These are phyloP conservation scores for Diaphora mendica DNA, from an alignment of 2,888 invertebrate species.

Conservation along the genomic window DNA sequence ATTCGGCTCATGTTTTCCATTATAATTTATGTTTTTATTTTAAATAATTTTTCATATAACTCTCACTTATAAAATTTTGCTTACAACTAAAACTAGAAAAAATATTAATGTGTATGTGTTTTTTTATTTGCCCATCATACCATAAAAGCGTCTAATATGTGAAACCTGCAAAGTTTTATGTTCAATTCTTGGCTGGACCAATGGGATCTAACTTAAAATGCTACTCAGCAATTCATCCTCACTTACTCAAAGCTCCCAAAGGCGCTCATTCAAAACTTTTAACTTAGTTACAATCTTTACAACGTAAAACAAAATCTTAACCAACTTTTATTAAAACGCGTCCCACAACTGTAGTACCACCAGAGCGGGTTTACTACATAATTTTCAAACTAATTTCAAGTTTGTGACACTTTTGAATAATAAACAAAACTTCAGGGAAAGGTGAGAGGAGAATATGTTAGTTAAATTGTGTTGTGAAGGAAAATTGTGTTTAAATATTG, in stretches of 20 bases:
- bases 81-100: too few species aligned
- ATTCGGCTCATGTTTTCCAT: too few species aligned
- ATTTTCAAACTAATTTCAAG: constrained; percentile 51
- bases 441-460: constrained; percentile 23
- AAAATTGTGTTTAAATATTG: not conserved
- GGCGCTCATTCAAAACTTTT: not conserved
- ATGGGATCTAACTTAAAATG: not conserved
- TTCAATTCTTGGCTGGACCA: not conserved
- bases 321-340: constrained; percentile 28
- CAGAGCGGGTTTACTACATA: constrained; percentile 31
- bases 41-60: too few species aligned
- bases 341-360: constrained; percentile 32
- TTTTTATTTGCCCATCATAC: too few species aligned
- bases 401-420: constrained; percentile 40
- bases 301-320: constrained; percentile 5
- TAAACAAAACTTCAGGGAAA: constrained; percentile 27
- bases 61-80: too few species aligned
- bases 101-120: too few species aligned
- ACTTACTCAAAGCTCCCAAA: not conserved
- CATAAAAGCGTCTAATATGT: too few species aligned
- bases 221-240: not conserved
- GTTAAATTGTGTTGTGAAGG: not conserved
- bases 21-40: too few species aligned
- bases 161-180: not conserved
- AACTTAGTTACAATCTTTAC: not conserved